Evolutionary conservation across 30 jellyfish, hydroid and myxozoan genomes (phyloP), one percentile per base, ranked within the genome.

Genomic region (Hydractinia symbiolongicarpus): DNA sequence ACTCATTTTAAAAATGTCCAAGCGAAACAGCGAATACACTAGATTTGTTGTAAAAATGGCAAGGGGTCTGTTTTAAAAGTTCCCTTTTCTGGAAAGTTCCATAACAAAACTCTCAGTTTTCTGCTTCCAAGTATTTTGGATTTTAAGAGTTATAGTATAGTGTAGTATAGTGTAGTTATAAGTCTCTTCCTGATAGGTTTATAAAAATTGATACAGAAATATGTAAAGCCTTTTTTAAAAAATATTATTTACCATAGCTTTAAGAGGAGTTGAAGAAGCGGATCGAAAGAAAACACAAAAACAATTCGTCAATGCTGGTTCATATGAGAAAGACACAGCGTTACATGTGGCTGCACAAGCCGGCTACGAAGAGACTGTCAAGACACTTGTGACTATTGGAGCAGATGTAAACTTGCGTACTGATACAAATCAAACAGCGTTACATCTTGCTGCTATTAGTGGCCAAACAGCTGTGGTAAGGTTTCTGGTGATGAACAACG

Each of bases 361-460:
- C 20, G 98, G 98, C 13, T 83, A 86, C 77, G 79, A 66, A 14
- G 79, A 91, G 55, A 52, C 95, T 15, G 95, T 91, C 50, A 80
- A 86, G 69, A 82, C 55, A 53, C 68, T 91, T 79, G 77, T 91
- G 11, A 11, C 72, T 19, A 86, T 86, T 82, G 98, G 98, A 57
- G 98, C 96, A 8, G 79, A 86, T 75, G 87, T 91, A 0, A 86
- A 83, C 55, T 82, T 79, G 20, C 54, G 72, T 60, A 94, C 93
- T 51, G 88, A 91, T 54, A 84, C 89, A 30, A 68, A 51, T 17
- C 83, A 67, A 75, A 55, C 95, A 5, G 95, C 98, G 30, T 89
- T 91, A 30, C 98, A 91, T 77, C 70, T 91, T 44, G 98, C 98
- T 44, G 98, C 98, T 5, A 64, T 81, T 53, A 79, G 90, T 83